These are phyloP conservation scores for Meiosimyza platycephala DNA, from an alignment of 2,888 invertebrate genomes.

Conservation along the genomic window DNA sequence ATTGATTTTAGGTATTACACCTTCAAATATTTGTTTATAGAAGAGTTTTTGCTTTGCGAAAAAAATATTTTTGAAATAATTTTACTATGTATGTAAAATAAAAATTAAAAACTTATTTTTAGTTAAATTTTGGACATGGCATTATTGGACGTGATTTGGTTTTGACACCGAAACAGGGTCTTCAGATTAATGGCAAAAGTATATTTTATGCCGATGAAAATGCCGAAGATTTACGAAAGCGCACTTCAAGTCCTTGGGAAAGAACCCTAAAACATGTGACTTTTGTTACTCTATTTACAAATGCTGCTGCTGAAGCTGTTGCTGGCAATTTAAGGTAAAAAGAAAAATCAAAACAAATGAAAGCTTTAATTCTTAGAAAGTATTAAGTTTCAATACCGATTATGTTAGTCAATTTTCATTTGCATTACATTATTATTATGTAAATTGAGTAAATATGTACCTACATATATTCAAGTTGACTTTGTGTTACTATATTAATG, in stretches of 20 bases:
- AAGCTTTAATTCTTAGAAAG: no score
- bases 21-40: no score
- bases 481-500: no score
- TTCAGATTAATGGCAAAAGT: constrained; percentile 59
- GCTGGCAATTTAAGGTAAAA: constrained; percentile 60
- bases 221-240: constrained; percentile 24
- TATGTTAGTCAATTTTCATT: neutral
- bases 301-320: constrained; percentile 53
- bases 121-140: constrained; percentile 45
- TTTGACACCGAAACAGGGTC: constrained; percentile 61
- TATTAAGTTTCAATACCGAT: no score
- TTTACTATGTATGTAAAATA: neutral
- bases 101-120: constrained; percentile 31
- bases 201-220: constrained; percentile 60
- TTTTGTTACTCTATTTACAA: constrained; percentile 71
- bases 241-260: constrained; percentile 71
- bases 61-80: no score
- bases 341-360: neutral
- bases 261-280: constrained; percentile 76
- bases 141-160: constrained; percentile 63
- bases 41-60: no score
- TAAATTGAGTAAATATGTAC: no score
- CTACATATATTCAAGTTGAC: no score
- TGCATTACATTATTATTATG: no score
- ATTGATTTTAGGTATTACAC: no score